Evolutionary conservation across 2,888 invertebrate genomes (phyloP).

Genomic region (Perizoma affinitatum): DNA sequence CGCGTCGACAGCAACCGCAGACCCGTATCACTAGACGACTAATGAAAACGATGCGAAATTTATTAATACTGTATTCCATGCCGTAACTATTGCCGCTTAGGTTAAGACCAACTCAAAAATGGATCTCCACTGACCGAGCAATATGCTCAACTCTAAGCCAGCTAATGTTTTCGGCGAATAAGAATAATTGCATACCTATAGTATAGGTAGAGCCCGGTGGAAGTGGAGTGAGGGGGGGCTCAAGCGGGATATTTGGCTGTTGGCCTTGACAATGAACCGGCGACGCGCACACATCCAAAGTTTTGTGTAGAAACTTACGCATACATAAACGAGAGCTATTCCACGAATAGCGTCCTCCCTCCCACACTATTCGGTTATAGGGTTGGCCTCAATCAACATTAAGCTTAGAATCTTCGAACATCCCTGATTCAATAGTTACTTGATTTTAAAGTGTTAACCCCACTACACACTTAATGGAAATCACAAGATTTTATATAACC

Average conservation of each 20-base stretch:
- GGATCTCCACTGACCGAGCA: slow-evolving; percentile 52
- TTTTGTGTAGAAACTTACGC: slow-evolving; percentile 64
- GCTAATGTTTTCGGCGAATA: slow-evolving; percentile 64
- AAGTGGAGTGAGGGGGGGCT: slow-evolving; percentile 58
- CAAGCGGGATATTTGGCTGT: slow-evolving; percentile 80
- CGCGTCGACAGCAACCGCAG: slow-evolving; percentile 54
- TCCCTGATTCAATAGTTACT: no score
- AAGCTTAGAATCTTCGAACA: not conserved
- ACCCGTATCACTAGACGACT: slow-evolving; percentile 47
- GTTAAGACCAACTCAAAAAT: slow-evolving; percentile 35
- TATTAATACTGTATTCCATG: slow-evolving; percentile 40
- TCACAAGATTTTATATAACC: no score
- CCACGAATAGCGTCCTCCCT: slow-evolving; percentile 74
- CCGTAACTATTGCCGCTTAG: slow-evolving; percentile 58
- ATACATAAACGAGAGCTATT: slow-evolving; percentile 62
- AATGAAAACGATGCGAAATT: slow-evolving; percentile 41
- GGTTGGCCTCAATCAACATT: slow-evolving; percentile 50
- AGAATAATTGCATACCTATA: slow-evolving; percentile 64
- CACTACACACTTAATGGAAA: no score
- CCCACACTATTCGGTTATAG: slow-evolving; percentile 71
- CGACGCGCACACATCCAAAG: slow-evolving; percentile 70
- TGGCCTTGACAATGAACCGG: slow-evolving; percentile 83
- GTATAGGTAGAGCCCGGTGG: slow-evolving; percentile 58
- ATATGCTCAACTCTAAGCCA: slow-evolving; percentile 50
- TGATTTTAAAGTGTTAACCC: no score